Percentiles rank a stretch among this genome's conserved stretches.
These are phyloP conservation scores for Thripadectes ignobilis DNA, from an alignment of 2,797 vertebrate genomes.

Conservation along the genomic window DNA sequence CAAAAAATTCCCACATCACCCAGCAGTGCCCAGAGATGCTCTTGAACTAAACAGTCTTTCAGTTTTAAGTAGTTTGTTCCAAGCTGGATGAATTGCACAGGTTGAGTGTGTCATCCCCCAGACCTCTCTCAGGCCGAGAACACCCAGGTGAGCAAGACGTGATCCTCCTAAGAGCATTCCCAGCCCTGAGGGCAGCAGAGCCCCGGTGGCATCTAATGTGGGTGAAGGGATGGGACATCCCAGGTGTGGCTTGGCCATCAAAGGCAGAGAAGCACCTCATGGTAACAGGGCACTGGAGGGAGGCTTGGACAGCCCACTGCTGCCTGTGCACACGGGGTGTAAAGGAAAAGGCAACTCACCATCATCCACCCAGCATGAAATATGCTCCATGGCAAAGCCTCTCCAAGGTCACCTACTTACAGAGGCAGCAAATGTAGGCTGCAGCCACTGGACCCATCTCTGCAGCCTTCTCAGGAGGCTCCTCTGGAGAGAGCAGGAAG, in stretches of 20 bases:
- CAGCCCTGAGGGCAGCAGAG: neutral
- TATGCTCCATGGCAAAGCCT: neutral
- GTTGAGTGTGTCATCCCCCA: neutral
- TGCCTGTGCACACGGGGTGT: rapidly evolving
- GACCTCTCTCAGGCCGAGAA: neutral
- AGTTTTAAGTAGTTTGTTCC: neutral
- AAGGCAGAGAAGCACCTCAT: neutral
- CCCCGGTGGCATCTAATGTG: rapidly evolving
- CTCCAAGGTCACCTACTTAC: neutral
- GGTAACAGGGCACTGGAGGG: neutral
- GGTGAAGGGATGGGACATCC: neutral
- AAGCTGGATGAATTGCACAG: neutral
- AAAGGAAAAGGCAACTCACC: neutral
- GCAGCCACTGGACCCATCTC: neutral
- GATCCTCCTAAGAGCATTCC: neutral
- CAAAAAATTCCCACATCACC: neutral
- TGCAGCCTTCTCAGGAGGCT: neutral
- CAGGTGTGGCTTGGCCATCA: neutral
- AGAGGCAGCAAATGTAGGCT: neutral
- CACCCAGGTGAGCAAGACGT: neutral
- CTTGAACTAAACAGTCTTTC: neutral
- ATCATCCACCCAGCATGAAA: neutral
- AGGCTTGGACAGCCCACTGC: neutral
- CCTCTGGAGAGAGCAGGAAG: neutral
- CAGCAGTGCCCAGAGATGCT: neutral